Evolutionary conservation across 2,888 invertebrate species (phyloP), one percentile per base, ranked within the genome.

Genomic region (Patella ulyssiponensis): DNA sequence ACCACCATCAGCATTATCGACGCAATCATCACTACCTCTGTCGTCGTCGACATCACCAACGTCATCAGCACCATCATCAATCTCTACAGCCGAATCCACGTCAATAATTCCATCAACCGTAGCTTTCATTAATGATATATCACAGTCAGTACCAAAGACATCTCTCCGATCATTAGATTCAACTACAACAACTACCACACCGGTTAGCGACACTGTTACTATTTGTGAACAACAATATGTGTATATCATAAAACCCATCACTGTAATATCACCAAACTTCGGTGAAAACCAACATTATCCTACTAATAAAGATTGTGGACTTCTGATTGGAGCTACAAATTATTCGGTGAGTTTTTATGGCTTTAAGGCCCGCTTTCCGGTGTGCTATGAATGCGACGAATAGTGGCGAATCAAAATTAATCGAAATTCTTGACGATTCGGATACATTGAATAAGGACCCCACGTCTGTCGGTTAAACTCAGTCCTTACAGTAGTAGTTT

Each of bases 261-360:
- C 27, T 44, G 33, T 77, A 20, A 74, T 71, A 51, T 74, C 77
- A 51, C 77, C 77, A 7, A 70, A 74, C 20, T 74, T 51, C 58
- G 77, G 56, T 12, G 58, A 44, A 20, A 74, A 74, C 15, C 74
- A 74, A 58, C n/a, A 44, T n/a, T 77, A 77, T 58, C 77, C 74
- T 20, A 17, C 20, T 15, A 15, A 58, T 17, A 58, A 44, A 2
- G 52, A 56, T 44, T 77, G 77, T 58, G 51, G 11, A 4, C 33
- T 73, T 44, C 44, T 44, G 44, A 7, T 44, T 44, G 44, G 9
- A 44, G 7, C 44, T 44, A 44, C 44, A 5, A 44, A 44, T 0
- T 44, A 44, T 44, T 44, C 44, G 44, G 44, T 44, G 9, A 44
- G 44, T 44, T 44, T 44, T 7, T 9, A 9, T 44, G 7, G 9